Evolutionary conservation across 2,888 invertebrate species (phyloP), one percentile per base, ranked within the genome.

Genomic region (Drosophila infuscata): DNA sequence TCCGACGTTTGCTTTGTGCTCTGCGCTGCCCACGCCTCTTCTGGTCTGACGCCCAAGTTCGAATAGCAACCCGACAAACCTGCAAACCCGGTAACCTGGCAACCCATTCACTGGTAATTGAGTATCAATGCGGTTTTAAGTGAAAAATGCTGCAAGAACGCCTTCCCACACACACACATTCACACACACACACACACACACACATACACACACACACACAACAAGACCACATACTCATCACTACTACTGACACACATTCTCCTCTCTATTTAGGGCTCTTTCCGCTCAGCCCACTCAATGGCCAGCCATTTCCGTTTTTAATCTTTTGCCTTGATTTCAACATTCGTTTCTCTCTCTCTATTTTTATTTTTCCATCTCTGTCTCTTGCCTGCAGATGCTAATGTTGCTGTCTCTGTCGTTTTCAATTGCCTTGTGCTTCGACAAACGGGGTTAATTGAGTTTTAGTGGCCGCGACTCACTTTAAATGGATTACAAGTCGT

Each of bases 391-490:
- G 11, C 52, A 33, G 17, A 69, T 49, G 43, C 4, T 25, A 8
- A 15, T 20, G 46, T 46, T 46, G 46, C 67, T 64, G 54, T 66
- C 74, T 68, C 74, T 58, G 46, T 70, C 60, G 49, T 54, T 82
- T 80, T 78, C 82, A 85, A 79, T 88, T 83, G 85, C 86, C 70
- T 72, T 32, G 63, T 67, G 80, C 88, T 59, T 41, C 72, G 74
- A 75, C 79, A 79, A 89, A 88, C 79, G 88, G 81, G 90, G 91
- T 90, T 91, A 91, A 91, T 91, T 91, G 91, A 91, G 91, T 90
- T 91, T 90, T 89, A 89, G 89, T 85, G 81, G 85, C 80, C 83
- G 77, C 80, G 84, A 81, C 84, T 88, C 88, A 88, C 87, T 90
- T 84, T 83, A 90, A 90, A 89, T 75, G 80, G 90, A 89, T 88